A percentile compares a stretch with the other conserved stretches of the same genome.
Evolutionary conservation across 2,888 invertebrate species (phyloP).

Genomic region (Archips xylosteana): DNA sequence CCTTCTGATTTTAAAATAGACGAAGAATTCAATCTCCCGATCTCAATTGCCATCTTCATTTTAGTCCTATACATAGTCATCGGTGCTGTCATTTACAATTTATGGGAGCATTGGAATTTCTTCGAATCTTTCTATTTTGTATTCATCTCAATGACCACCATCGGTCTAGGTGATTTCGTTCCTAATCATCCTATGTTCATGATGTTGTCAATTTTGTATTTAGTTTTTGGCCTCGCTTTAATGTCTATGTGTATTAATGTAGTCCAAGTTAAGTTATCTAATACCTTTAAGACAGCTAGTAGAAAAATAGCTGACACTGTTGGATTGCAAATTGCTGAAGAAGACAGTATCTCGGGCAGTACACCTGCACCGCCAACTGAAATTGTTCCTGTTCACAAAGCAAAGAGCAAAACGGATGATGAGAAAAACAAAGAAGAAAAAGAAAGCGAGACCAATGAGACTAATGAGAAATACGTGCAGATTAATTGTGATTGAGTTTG

Average conservation of each 20-base stretch:
- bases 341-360: conserved; percentile 83
- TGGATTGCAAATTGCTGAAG: conserved; percentile 90
- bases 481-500: conserved; percentile 34
- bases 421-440: conserved; percentile 60
- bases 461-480: conserved; percentile 50
- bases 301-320: conserved; percentile 94
- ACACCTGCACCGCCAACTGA: conserved; percentile 73
- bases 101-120: conserved; percentile 95
- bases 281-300: conserved; percentile 93
- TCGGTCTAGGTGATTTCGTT: conserved; percentile 97
- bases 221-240: conserved; percentile 97
- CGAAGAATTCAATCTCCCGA: conserved; percentile 97
- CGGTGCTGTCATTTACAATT: conserved; percentile 92
- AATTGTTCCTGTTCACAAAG: conserved; percentile 74
- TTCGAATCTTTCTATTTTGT: conserved; percentile 98
- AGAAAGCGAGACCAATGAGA: conserved; percentile 59
- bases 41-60: conserved; percentile 94
- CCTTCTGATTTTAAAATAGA: conserved; percentile 92
- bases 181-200: conserved; percentile 95
- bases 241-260: conserved; percentile 99
- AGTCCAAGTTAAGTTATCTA: conserved; percentile 93
- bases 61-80: conserved; percentile 94
- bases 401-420: conserved; percentile 56
- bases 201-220: conserved; percentile 96
- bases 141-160: conserved; percentile 98